A percentile compares a stretch with the other conserved stretches of the same genome.
Evolutionary conservation across 2,888 invertebrate species (phyloP).

Genomic region (Elgonia sp.): DNA sequence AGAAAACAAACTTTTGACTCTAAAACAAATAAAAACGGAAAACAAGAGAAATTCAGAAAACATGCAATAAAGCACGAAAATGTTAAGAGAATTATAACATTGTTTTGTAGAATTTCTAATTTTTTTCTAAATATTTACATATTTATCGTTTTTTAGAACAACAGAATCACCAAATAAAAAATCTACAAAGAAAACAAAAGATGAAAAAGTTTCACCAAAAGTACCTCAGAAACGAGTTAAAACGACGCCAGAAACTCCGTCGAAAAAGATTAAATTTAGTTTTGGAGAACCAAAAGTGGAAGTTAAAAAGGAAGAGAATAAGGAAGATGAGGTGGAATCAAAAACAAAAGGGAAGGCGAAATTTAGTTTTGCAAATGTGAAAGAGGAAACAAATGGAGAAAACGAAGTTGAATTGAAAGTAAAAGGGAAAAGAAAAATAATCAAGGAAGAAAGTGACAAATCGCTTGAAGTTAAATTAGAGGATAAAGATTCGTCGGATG

Average conservation of each 20-base stretch:
- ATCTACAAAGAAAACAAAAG: neutral
- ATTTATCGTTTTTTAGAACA: no score
- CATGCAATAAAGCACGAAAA: no score
- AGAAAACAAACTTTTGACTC: conserved; percentile 6
- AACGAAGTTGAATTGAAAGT: no score
- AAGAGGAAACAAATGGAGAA: neutral
- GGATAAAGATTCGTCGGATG: conserved; percentile 46
- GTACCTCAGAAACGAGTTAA: conserved; percentile 36
- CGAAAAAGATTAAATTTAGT: conserved; percentile 16
- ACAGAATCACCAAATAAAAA: conserved; percentile 40
- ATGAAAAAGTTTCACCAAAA: conserved; percentile 44
- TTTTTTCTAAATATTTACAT: no score
- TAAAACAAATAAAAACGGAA: neutral
- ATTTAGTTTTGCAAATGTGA: neutral
- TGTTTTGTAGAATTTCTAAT: no score
- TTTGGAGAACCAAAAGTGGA: neutral
- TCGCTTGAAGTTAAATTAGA: conserved; percentile 57
- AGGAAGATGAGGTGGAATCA: neutral
- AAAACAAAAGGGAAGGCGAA: neutral
- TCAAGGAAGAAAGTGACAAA: conserved; percentile 32
- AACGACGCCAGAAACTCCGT: neutral
- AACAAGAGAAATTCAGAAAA: neutral
- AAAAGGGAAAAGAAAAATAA: conserved; percentile 27
- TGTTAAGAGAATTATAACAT: no score
- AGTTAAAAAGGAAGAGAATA: neutral